Conservation (phyloP, 2,888 invertebrate species). For the Tachina lurida region DNA sequence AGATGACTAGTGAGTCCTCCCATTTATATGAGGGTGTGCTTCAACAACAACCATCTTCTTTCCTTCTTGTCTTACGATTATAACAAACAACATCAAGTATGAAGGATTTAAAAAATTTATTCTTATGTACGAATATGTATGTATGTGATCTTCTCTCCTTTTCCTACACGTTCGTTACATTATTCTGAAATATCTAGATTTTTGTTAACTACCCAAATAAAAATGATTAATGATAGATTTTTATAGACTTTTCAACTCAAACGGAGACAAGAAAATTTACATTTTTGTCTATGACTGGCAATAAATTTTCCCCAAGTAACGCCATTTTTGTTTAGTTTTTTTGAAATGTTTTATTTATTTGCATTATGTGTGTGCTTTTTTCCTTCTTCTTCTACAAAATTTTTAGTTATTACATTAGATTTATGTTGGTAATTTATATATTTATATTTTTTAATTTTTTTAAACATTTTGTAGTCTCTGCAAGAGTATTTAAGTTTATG, state of each 20-base stretch:
- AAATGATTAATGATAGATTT: constrained; percentile 72
- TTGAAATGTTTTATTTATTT: constrained; percentile 55
- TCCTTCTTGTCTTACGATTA: neutral
- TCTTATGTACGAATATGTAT: neutral
- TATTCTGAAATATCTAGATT: constrained; percentile 58
- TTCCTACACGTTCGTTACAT: neutral
- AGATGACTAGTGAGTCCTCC: constrained; percentile 1
- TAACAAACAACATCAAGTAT: constrained; percentile 23
- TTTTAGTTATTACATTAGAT: constrained; percentile 68
- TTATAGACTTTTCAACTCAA: constrained; percentile 71
- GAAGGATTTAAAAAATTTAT: constrained; percentile 58
- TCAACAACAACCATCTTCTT: constrained; percentile 38
- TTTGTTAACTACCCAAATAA: constrained; percentile 72
- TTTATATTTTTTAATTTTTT: constrained; percentile 2
- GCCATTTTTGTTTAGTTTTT: constrained; percentile 64
- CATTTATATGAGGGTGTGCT: constrained; percentile 31
- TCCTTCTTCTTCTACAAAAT: constrained; percentile 32
- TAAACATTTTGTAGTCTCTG: constrained; percentile 36
- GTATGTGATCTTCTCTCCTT: constrained; percentile 14
- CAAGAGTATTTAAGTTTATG: constrained; percentile 23
- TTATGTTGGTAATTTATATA: constrained; percentile 69
- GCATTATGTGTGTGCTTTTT: neutral
- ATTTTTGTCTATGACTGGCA: constrained; percentile 68
- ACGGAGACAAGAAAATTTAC: constrained; percentile 69
- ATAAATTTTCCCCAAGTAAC: constrained; percentile 69